phyloP scores from a whole-genome alignment of 2,113 vertebrate genomes.

The Dascyllus trimaculatus region DNA sequence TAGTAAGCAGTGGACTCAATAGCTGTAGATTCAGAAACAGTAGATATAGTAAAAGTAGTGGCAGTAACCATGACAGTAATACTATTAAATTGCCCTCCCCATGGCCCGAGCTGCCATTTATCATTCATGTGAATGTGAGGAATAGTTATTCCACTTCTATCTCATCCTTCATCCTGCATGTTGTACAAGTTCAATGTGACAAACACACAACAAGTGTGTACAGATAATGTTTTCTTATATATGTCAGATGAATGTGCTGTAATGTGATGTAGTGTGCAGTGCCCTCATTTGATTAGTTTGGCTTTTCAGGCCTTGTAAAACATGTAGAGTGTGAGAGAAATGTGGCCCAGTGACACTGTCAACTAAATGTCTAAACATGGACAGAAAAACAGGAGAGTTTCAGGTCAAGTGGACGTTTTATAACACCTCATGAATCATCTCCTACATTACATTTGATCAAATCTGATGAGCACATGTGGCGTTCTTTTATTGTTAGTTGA shows the following conservation, averaged over 20 bases:
- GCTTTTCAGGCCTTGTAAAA: not conserved
- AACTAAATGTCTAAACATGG: not conserved
- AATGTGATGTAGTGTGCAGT: not conserved
- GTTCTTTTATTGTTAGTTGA: no score
- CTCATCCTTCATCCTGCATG: not conserved
- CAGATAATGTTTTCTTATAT: not conserved
- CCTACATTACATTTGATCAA: not conserved
- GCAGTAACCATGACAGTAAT: not conserved
- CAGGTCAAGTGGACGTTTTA: not conserved
- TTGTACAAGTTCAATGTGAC: not conserved
- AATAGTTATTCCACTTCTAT: not conserved
- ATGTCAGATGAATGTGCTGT: not conserved
- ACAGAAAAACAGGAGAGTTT: not conserved
- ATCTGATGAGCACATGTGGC: not conserved
- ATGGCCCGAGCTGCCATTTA: not conserved
- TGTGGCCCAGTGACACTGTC: not conserved
- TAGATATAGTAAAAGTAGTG: no score
- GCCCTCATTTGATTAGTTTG: not conserved
- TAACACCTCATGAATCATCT: constrained; percentile 12
- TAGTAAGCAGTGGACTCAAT: not conserved
- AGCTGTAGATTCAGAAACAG: not conserved
- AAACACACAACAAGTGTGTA: not conserved
- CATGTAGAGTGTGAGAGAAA: no score
- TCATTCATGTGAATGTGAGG: not conserved
- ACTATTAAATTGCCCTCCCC: not conserved